A percentile compares a stretch with the other conserved stretches of the same genome.
These are phyloP conservation scores for Erebia aethiops DNA, from an alignment of 2,888 invertebrate species.

Conservation along the genomic window DNA sequence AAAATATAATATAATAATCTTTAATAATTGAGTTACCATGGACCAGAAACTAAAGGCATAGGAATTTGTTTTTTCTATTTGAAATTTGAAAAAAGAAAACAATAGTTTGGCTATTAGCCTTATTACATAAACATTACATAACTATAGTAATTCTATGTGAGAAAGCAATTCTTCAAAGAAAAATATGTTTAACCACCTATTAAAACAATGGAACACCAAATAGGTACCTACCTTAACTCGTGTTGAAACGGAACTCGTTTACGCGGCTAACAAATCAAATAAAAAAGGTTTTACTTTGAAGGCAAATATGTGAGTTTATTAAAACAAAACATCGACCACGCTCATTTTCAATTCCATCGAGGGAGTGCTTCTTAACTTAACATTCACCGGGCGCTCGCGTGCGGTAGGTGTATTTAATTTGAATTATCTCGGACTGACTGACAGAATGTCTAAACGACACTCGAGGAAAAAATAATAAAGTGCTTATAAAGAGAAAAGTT, in stretches of 20 bases:
- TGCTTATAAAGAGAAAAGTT: constrained; percentile 62
- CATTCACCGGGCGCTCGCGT: constrained; percentile 64
- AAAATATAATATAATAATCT: no score
- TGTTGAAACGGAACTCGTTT: constrained; percentile 51
- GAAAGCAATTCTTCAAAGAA: constrained; percentile 1
- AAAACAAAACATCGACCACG: constrained; percentile 71
- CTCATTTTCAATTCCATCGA: constrained; percentile 73
- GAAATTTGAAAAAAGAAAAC: no score
- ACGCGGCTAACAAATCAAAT: constrained; percentile 63
- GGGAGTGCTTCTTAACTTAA: constrained; percentile 66
- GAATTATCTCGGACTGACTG: constrained; percentile 76
- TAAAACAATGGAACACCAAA: constrained; percentile 36
- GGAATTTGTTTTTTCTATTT: no score
- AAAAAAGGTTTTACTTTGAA: constrained; percentile 68
- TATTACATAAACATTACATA: not conserved
- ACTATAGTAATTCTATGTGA: not conserved
- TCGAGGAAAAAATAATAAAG: constrained; percentile 63
- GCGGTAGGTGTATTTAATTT: constrained; percentile 79
- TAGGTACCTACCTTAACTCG: constrained; percentile 47
- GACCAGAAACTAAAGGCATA: no score
- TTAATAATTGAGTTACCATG: no score
- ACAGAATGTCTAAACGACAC: constrained; percentile 72
- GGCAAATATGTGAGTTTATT: constrained; percentile 74
- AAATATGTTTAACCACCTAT: constrained; percentile 6
- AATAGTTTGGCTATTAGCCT: not conserved